Percentiles rank a stretch among this genome's conserved stretches.
Evolutionary conservation across 1,140 invertebrate genomes (phyloP).

Genomic region (Bombus turneri): DNA sequence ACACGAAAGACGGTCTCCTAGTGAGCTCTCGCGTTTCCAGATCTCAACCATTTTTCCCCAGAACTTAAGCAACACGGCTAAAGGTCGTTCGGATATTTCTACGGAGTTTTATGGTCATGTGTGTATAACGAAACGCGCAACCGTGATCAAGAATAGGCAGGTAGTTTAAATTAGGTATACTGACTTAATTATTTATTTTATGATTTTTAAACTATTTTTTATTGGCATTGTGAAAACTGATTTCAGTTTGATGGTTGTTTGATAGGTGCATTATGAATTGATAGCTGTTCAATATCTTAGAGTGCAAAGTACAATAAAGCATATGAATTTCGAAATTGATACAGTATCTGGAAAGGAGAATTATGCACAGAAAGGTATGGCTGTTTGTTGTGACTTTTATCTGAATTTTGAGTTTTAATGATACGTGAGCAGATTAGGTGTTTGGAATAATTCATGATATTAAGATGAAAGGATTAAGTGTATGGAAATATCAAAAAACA

Average conservation of each 20-base stretch:
- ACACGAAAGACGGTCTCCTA: conserved; percentile 28
- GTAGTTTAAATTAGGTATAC: background rate
- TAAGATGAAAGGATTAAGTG: too few species aligned
- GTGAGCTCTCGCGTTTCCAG: conserved; percentile 28
- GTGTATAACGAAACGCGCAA: conserved; percentile 23
- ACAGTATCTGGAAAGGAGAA: too few species aligned
- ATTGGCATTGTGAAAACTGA: background rate
- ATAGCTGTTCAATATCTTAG: background rate
- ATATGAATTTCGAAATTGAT: too few species aligned
- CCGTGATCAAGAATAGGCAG: too few species aligned
- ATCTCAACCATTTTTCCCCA: conserved; percentile 48
- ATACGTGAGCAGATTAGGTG: background rate
- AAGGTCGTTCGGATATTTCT: background rate
- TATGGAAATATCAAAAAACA: too few species aligned
- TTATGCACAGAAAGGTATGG: too few species aligned
- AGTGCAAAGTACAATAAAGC: too few species aligned
- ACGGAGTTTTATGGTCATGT: conserved; percentile 29
- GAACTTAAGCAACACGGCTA: background rate
- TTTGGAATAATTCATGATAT: too few species aligned
- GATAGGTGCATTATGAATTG: background rate
- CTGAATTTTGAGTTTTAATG: background rate
- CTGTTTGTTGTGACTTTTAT: too few species aligned
- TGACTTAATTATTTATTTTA: background rate
- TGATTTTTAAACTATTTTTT: background rate
- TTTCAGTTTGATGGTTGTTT: background rate